A percentile compares a stretch with the other conserved stretches of the same genome.
These are phyloP conservation scores for Microtus montanus DNA, from an alignment of 2,113 vertebrate genomes.

Conservation along the genomic window DNA sequence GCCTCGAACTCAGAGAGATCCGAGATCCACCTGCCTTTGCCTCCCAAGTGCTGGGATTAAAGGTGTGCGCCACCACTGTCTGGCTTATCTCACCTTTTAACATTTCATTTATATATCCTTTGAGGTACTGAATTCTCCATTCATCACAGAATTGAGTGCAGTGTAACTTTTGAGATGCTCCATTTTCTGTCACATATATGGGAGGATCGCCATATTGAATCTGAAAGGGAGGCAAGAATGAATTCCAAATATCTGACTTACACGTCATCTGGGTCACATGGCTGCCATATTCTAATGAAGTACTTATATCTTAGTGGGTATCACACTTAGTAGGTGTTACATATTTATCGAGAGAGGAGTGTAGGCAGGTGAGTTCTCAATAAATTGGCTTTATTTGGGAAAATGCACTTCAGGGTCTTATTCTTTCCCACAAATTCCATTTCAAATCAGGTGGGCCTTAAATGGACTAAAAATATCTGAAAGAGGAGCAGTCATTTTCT, in stretches of 20 bases:
- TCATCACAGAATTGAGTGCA: constrained; percentile 93
- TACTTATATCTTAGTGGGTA: neutral
- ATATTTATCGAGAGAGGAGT: neutral
- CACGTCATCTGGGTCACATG: neutral
- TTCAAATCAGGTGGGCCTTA: neutral
- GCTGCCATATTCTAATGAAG: neutral
- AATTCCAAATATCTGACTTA: neutral
- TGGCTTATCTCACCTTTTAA: constrained; percentile 90
- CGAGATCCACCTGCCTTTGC: too few relatives aligned
- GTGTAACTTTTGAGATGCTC: constrained; percentile 89
- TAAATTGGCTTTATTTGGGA: neutral
- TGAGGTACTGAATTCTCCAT: constrained; percentile 93
- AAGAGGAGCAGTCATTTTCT: neutral
- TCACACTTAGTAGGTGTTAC: neutral
- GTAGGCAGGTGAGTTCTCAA: neutral
- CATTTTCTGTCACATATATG: constrained; percentile 95
- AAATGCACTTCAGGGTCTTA: neutral
- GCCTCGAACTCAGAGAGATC: too few relatives aligned
- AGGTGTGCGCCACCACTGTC: too few relatives aligned
- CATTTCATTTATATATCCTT: constrained; percentile 95
- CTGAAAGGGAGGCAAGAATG: constrained; percentile 81
- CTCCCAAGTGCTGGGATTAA: too few relatives aligned
- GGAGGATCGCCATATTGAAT: constrained; percentile 93
- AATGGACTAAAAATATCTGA: neutral
- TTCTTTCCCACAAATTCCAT: neutral